Evolutionary conservation across 2,888 invertebrate species (phyloP).

Genomic region (Platycheirus albimanus): DNA sequence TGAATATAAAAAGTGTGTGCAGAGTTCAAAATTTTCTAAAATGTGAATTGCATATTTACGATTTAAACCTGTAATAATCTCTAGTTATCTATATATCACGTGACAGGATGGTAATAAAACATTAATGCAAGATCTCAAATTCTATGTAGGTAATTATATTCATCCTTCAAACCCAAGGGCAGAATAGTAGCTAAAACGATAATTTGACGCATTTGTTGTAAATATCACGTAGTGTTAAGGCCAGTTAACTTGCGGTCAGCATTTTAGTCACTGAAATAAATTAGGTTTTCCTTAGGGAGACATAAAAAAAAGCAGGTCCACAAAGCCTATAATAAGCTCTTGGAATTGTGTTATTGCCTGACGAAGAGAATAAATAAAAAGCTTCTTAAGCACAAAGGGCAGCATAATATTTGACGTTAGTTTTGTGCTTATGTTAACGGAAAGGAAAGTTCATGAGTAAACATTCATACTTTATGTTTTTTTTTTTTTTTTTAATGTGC

Average conservation of each 20-base stretch:
- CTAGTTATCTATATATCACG: not conserved
- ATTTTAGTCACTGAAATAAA: slow-evolving; percentile 65
- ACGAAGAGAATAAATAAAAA: slow-evolving; percentile 59
- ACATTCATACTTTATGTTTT: not conserved
- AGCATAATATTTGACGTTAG: slow-evolving; percentile 34
- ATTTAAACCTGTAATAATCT: not conserved
- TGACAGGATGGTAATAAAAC: slow-evolving; percentile 23
- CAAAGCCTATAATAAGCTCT: slow-evolving; percentile 58
- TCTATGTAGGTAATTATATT: slow-evolving; percentile 28
- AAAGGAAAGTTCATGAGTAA: not conserved
- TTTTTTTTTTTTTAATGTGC: no score
- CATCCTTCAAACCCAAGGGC: slow-evolving; percentile 4
- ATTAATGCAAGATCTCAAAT: slow-evolving; percentile 26
- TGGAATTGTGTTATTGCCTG: slow-evolving; percentile 49
- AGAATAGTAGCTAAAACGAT: slow-evolving; percentile 49
- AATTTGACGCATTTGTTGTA: slow-evolving; percentile 65
- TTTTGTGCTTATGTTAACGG: slow-evolving; percentile 32
- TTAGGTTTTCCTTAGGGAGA: slow-evolving; percentile 63
- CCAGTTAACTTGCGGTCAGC: slow-evolving; percentile 66
- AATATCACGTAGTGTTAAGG: slow-evolving; percentile 68
- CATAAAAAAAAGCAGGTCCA: slow-evolving; percentile 33
- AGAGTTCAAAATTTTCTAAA: no score
- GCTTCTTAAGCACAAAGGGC: slow-evolving; percentile 51
- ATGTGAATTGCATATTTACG: no score
- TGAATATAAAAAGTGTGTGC: no score